Conservation (phyloP, 2,888 invertebrate species). For the Caradrina clavipalpis region DNA sequence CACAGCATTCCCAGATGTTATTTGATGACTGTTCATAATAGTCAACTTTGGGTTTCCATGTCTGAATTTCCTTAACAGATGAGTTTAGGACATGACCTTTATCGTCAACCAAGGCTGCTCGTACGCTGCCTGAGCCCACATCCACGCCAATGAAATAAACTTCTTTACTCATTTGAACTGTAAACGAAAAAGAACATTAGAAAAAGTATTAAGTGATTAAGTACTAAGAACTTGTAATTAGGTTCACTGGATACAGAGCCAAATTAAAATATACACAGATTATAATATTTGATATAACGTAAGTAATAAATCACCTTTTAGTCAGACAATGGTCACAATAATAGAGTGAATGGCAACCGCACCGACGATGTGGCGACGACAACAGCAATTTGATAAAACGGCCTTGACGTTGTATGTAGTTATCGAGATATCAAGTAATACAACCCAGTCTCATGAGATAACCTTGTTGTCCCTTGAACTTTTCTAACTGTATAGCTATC, state of each 20-base stretch:
- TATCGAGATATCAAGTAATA: conserved; percentile 44
- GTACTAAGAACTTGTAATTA: not conserved
- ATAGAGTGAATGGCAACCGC: conserved; percentile 29
- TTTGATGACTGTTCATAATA: conserved; percentile 98
- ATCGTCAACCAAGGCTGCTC: conserved; percentile 95
- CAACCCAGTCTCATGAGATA: conserved; percentile 48
- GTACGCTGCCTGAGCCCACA: conserved; percentile 97
- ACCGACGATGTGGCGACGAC: not conserved
- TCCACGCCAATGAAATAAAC: conserved; percentile 96
- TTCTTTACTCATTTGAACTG: conserved; percentile 66
- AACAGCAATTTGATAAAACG: conserved; percentile 44
- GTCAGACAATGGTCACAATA: conserved; percentile 6
- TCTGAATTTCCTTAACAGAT: conserved; percentile 92
- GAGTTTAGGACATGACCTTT: conserved; percentile 93
- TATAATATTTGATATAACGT: not conserved
- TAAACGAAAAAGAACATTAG: not conserved
- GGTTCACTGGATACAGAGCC: not conserved
- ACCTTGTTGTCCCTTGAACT: conserved; percentile 61
- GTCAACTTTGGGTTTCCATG: conserved; percentile 94
- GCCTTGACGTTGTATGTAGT: conserved; percentile 51
- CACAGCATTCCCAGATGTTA: conserved; percentile 96
- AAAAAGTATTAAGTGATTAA: not conserved
- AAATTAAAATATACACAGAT: conserved; percentile 1
- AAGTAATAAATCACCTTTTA: conserved; percentile 16
- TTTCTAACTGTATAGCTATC: conserved; percentile 11